Evolutionary conservation across 1,140 invertebrate species (phyloP), one percentile per base, ranked within the genome.

Genomic region (Cotesia glomerata): DNA sequence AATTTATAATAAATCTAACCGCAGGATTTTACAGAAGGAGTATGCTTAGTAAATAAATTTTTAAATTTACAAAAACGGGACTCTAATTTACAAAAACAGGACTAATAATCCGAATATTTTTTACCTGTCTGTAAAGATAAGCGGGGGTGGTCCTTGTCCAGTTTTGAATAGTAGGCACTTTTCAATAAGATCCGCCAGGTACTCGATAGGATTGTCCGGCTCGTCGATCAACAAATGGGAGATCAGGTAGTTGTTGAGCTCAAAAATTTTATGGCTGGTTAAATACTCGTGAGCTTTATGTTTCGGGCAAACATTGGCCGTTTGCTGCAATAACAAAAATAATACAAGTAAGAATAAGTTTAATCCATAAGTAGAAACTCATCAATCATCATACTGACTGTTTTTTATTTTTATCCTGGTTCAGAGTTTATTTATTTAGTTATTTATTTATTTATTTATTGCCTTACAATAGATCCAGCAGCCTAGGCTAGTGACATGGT

Each of bases 171-270:
- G 76, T 14, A 88, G 74, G 62, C 87, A 89, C 65, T 85, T 85
- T 70, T 89, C 86, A 58, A 89, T 71, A 8, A 89, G 77, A 68
- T 86, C 81, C 9, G 80, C 71, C 4, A 89, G 76, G 75, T 86
- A 89, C 26, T 82, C 78, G 13, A 89, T 84, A 7, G 88, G 88
- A 73, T 89, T 80, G 0, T 80, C 76, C 32, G 88, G 85, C 56
- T 82, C 78, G 13, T 82, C 78, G 3, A 83, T 78, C 11, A 88
- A 63, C 4, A 89, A 74, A 78, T 89, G 87, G 9, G 82, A 79
- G 35, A 88, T 82, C 3, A 89, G 74, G 74, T 88, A 89, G 70
- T 86, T 82, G 67, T 87, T 87, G 14, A 88, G 82, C 32, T 88
- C 84, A 62, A 81, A 84, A 59, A 89, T 86, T 26, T 80, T 85